Evolutionary conservation across 2,888 invertebrate species (phyloP).

Genomic region (Pedicia rivosa): DNA sequence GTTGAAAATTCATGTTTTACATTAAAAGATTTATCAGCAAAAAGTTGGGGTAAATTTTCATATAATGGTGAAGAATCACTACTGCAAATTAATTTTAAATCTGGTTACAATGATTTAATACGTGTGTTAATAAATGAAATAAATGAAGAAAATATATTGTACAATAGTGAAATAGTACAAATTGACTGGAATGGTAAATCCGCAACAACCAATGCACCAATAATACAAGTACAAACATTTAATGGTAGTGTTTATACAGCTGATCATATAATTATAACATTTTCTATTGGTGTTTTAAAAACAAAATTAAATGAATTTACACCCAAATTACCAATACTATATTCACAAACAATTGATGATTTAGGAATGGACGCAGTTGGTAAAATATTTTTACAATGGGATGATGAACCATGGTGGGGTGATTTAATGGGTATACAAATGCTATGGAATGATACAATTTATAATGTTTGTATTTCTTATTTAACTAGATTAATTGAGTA

Average conservation of each 20-base stretch:
- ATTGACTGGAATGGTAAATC: slow-evolving; percentile 6
- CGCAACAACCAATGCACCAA: too few relatives aligned
- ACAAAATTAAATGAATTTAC: slow-evolving; percentile 26
- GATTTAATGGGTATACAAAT: slow-evolving; percentile 16
- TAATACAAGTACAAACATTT: too few relatives aligned
- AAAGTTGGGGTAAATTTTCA: slow-evolving; percentile 38
- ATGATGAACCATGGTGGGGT: slow-evolving; percentile 43
- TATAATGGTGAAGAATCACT: slow-evolving; percentile 33
- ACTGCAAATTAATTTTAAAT: slow-evolving; percentile 38
- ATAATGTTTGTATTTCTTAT: slow-evolving; percentile 10
- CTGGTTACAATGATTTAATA: slow-evolving; percentile 38
- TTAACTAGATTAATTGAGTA: background rate
- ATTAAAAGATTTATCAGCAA: slow-evolving; percentile 38
- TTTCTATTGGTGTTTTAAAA: slow-evolving; percentile 46
- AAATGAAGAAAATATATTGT: slow-evolving; percentile 8
- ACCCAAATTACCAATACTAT: slow-evolving; percentile 18
- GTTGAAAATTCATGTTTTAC: slow-evolving; percentile 44
- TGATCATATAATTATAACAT: slow-evolving; percentile 44
- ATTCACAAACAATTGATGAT: slow-evolving; percentile 35
- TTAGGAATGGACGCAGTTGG: slow-evolving; percentile 49
- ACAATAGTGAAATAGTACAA: slow-evolving; percentile 7
- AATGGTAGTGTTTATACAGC: slow-evolving; percentile 19
- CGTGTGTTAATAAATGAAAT: slow-evolving; percentile 27
- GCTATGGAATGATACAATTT: slow-evolving; percentile 11
- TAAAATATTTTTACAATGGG: slow-evolving; percentile 50